Evolutionary conservation across 2,888 invertebrate species (phyloP), one percentile per base, ranked within the genome.

Genomic region (Chouioia cunea): DNA sequence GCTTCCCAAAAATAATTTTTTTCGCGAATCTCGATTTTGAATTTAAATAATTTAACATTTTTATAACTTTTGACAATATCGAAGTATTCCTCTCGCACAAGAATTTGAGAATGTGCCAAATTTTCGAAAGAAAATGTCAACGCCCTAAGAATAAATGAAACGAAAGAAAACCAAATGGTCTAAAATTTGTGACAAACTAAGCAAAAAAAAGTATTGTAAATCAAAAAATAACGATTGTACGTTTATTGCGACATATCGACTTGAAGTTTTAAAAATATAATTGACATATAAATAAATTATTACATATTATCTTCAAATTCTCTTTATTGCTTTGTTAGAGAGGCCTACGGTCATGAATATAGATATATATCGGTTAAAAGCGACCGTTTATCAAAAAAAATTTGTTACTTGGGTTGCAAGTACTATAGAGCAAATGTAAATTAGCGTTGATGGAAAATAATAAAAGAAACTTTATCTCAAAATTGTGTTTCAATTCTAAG

Each of bases 401-500:
- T 73, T 58, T 73, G 60, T 73, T 71, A 71, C 59, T 71, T 65
- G 65, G 54, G 18, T 65, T 71, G 63, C 66, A 65, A 69, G 63
- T 73, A 70, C 58, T 68, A 36, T 36, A 71, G 54, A 71, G 47
- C 57, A 71, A 73, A 68, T 73, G 73, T 73, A 71, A 66, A 71
- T 71, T 68, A 73, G 71, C 62, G 68, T 73, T 71, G 58, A 68
- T 73, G 72, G 57, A 65, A 71, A 67, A 73, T 60, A 71, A 73
- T 65, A 71, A 73, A 70, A 73, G 56, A 70, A 73, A 73, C 58
- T 65, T 73, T 70, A 73, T 67, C 70, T 67, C 47, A 36, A 60
- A 63, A 48, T 60, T 15, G 14, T 10, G 6, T 23, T 43, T 50
- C 16, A 36, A 27, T 15, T 16, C 44, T 22, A 43, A 16, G 16